These are phyloP conservation scores for Eurosta solidaginis DNA, from an alignment of 1,140 invertebrate species.

Conservation along the genomic window DNA sequence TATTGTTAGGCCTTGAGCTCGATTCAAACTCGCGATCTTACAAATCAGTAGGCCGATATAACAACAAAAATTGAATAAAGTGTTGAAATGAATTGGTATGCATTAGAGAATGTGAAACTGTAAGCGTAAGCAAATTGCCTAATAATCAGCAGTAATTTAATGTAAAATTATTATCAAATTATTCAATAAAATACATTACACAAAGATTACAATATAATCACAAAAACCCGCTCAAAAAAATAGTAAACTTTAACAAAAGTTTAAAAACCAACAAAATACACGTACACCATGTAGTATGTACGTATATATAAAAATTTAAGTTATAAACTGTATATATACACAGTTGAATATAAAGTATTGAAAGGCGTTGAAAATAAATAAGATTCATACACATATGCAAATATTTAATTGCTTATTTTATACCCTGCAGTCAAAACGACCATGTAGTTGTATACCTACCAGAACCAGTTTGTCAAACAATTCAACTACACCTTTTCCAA, in stretches of 20 bases:
- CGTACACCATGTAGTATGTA: background rate
- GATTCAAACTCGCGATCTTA: no score
- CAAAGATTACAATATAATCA: background rate
- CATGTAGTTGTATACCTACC: no score
- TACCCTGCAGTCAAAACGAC: no score
- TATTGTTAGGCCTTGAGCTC: no score
- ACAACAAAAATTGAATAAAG: background rate
- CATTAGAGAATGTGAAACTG: slow-evolving; percentile 30
- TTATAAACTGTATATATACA: background rate
- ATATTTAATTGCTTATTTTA: no score
- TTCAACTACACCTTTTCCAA: no score
- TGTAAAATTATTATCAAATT: background rate
- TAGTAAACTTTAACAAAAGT: background rate
- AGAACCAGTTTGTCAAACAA: no score
- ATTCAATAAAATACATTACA: slow-evolving; percentile 3
- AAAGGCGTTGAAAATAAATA: slow-evolving; percentile 7
- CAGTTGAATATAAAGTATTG: background rate
- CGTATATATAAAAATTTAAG: background rate
- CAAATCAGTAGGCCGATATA: no score
- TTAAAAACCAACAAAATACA: background rate
- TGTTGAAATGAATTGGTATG: background rate
- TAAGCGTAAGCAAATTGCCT: slow-evolving; percentile 45
- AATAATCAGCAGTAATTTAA: slow-evolving; percentile 22
- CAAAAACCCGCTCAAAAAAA: slow-evolving; percentile 1
- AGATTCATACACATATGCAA: background rate